Evolutionary conservation across 2,888 invertebrate species (phyloP), one percentile per base, ranked within the genome.

Genomic region (Lumbricus terrestris): DNA sequence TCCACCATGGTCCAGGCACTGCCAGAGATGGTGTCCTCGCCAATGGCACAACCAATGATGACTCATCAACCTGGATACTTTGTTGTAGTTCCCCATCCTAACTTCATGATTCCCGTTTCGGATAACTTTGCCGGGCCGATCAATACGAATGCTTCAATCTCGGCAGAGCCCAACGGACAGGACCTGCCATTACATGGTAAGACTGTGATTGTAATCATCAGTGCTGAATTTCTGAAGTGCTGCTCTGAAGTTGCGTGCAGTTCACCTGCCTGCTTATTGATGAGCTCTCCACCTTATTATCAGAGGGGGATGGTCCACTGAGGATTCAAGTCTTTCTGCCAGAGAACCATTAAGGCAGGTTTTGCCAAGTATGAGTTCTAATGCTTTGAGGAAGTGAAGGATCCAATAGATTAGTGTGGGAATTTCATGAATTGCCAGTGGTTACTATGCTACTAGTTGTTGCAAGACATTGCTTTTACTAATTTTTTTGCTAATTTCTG

Each of bases 151-250:
- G 93, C 92, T 91, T 90, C 91, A 13, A 93, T 93, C 0, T 94
- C 94, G 5, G 93, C 93, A 89, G 94, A 94, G 90, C 92, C 93
- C 8, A 92, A 91, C 54, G 94, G 94, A 16, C 92, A 93, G 90
- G 94, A 94, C 90, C 90, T 94, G 47, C 94, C 94, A 83, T 92
- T 93, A 88, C 91, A 90, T 85, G 93, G 93, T 93, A 91, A 88
- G 90, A 88, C 40, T 54, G 54, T 40, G 23, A 85, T 38, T 34
- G 15, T 35, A 11, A 37, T 40, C 20, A 8, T n/a, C 0, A 47
- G 11, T 15, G 29, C 8, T 8, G 54, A 29, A 89, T 37, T 18
- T 83, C 38, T 47, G 33, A 2, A 88, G 33, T 35, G 8, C 35
- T 82, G 2, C 47, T 47, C 20, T 47, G 23, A 47, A 47, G 47